phyloP scores from a whole-genome alignment of 1,140 invertebrate genomes.

The Bombus cullumanus region DNA sequence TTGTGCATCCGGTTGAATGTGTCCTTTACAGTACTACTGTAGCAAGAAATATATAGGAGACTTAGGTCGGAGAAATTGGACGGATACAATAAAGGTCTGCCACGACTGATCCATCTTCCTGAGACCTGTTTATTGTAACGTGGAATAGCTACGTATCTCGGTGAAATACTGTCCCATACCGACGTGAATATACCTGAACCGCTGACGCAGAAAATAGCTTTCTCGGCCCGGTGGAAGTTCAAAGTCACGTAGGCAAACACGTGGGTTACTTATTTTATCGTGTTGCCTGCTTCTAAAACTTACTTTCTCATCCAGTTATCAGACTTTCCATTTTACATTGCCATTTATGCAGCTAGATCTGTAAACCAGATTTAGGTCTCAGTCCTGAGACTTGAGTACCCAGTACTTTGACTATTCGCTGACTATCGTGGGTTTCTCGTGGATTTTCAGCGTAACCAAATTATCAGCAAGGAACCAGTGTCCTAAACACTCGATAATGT shows the following conservation, averaged over 20 bases:
- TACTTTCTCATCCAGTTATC: background rate
- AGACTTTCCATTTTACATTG: background rate
- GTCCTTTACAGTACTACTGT: background rate
- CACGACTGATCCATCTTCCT: background rate
- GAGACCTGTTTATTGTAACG: conserved; percentile 8
- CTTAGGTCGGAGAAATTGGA: background rate
- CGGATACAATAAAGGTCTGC: background rate
- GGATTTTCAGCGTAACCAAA: too few species aligned
- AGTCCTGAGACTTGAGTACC: too few species aligned
- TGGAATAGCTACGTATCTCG: background rate
- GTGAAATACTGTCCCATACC: background rate
- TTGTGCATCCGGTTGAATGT: background rate
- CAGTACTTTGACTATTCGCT: too few species aligned
- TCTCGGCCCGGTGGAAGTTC: background rate
- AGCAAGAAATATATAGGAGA: background rate
- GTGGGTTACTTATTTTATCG: background rate
- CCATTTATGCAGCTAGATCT: too few species aligned
- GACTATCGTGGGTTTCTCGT: too few species aligned
- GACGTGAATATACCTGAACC: background rate
- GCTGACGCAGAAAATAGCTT: background rate
- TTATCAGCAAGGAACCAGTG: too few species aligned
- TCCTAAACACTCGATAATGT: too few species aligned
- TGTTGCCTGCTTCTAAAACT: background rate
- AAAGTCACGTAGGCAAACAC: background rate
- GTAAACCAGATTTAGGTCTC: too few species aligned